These are phyloP conservation scores for Valencia hispanica DNA, from an alignment of 2,797 vertebrate species.

Conservation along the genomic window DNA sequence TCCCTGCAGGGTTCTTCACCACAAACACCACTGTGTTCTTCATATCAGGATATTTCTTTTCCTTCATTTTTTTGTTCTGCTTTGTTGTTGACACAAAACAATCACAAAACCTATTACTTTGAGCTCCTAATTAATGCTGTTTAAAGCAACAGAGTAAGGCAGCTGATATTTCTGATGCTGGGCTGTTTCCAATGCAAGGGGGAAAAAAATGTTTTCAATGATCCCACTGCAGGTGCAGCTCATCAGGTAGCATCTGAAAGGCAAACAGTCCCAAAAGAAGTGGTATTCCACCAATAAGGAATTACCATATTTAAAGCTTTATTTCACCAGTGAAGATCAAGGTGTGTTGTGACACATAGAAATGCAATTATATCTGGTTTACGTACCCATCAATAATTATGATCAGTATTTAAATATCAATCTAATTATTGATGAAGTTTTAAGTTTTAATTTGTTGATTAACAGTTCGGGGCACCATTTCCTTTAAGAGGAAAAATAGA, in stretches of 20 bases:
- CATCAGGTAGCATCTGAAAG: not conserved
- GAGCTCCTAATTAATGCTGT: not conserved
- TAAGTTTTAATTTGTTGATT: too few relatives aligned
- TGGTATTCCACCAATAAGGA: not conserved
- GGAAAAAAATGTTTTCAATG: not conserved
- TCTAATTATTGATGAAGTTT: too few relatives aligned
- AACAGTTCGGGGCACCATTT: too few relatives aligned
- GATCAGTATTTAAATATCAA: too few relatives aligned
- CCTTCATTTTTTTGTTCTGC: not conserved
- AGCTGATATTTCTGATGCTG: not conserved
- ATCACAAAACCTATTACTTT: not conserved
- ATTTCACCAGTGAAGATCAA: too few relatives aligned
- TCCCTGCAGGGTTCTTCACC: slow-evolving; percentile 17
- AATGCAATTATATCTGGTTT: too few relatives aligned
- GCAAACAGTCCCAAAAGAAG: too few relatives aligned
- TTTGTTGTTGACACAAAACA: not conserved
- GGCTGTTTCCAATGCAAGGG: not conserved
- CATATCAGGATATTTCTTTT: not conserved
- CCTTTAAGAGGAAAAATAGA: too few relatives aligned
- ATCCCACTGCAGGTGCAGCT: slow-evolving; percentile 2
- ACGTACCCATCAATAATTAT: too few relatives aligned
- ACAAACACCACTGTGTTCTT: slow-evolving; percentile 5
- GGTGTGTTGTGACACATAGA: too few relatives aligned
- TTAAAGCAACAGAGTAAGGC: not conserved
- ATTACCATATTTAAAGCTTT: too few relatives aligned